Base-by-base conservation (phyloP, 2,113 vertebrate genomes). In the Mobula hypostoma region DNA sequence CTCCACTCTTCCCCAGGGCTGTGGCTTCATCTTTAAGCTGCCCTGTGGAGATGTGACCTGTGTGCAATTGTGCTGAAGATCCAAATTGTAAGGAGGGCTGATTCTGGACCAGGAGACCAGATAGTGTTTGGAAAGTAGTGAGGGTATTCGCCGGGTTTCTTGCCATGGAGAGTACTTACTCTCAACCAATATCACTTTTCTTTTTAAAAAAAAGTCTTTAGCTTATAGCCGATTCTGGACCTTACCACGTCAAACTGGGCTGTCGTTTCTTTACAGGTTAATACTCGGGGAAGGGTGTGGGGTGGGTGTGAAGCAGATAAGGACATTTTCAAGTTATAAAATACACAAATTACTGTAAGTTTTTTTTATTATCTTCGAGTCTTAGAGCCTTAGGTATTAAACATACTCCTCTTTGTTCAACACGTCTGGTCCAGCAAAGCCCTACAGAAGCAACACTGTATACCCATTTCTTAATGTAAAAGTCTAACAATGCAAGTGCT, bases 281-380 rank as follows among this genome's bases (percentile, higher is more conserved):
- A 32, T 11, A 11, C 7, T n/a, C 8, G 11, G 27, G 74, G 48
- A 48, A 48, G 48, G 6, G 6, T 27, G 2, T 27, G 74, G 74
- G 74, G 74, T 2, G 24, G 74, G 74, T 77, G 76, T 77, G 76
- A n/a, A 77, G 76, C 76, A 29, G 27, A n/a, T 0, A 8, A 56
- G 83, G 83, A 63, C 24, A n/a, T 87, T 87, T 63, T 63, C 48
- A 87, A 27, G 27, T 87, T 87, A 87, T 63, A 27, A 88, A 88
- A 88, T 24, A 21, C 27, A 63, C 27, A 29, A n/a, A 68, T 90
- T 12, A 66, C 32, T 66, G n/a, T 24, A 32, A 15, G 15, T n/a
- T 19, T 7, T 36, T 79, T 4, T 90, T 6, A 88, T 15, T 24
- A 74, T 74, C 17, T 90, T 68, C 66, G 85, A 90, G 63, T 90